A percentile compares a stretch with the other conserved stretches of the same genome.
phyloP scores from a whole-genome alignment of 2,888 invertebrate species.

The Eupithecia insigniata region DNA sequence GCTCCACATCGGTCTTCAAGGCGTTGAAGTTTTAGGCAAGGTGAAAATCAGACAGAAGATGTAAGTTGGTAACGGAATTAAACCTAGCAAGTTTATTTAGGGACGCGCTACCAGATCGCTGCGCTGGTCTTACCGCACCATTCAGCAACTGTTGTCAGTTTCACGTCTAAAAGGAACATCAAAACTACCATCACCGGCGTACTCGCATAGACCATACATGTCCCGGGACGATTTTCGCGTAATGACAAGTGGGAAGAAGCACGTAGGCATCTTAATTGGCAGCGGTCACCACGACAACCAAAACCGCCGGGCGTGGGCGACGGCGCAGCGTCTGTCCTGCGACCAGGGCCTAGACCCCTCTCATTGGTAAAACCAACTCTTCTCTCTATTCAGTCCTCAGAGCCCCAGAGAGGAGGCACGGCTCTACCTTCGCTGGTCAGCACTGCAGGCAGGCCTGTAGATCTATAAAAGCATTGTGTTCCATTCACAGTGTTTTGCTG shows the following conservation, averaged over 20 bases:
- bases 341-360: conserved; percentile 58
- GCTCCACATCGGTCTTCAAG: no score
- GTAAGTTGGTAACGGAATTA: neutral
- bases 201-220: conserved; percentile 57
- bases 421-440: conserved; percentile 56
- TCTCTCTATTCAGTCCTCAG: conserved; percentile 20
- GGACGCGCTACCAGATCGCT: neutral
- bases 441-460: conserved; percentile 53
- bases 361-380: conserved; percentile 41
- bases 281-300: conserved; percentile 77
- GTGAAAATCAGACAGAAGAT: neutral
- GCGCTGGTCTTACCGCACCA: neutral
- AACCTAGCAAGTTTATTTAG: neutral
- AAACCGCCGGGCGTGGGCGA: conserved; percentile 77
- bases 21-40: neutral
- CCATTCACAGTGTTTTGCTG: conserved; percentile 79
- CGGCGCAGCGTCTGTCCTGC: conserved; percentile 71
- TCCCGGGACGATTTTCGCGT: conserved; percentile 76
- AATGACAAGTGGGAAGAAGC: conserved; percentile 78
- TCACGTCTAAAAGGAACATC: neutral
- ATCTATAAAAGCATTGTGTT: conserved; percentile 69
- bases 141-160: neutral
- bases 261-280: conserved; percentile 82
- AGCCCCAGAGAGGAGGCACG: conserved; percentile 44
- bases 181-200: conserved; percentile 45